phyloP scores from a whole-genome alignment of 2,888 invertebrate genomes.

The Drosophila leonis region DNA sequence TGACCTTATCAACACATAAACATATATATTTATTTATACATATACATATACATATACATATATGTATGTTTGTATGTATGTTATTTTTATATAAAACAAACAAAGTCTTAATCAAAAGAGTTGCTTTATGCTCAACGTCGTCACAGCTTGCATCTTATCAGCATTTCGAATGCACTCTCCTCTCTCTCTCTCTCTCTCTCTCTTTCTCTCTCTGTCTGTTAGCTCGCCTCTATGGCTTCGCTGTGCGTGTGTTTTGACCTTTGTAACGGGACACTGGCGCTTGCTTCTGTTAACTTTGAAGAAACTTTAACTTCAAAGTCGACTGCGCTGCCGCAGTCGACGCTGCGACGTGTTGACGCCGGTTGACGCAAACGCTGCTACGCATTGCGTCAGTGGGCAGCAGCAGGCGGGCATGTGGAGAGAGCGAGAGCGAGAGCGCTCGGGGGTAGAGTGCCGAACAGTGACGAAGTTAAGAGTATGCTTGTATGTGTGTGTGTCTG shows the following conservation, averaged over 20 bases:
- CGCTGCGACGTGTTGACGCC: conserved; percentile 47
- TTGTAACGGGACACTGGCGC: conserved; percentile 21
- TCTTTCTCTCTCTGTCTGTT: neutral
- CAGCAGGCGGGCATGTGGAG: neutral
- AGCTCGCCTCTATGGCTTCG: neutral
- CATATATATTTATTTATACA: neutral
- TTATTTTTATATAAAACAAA: no score
- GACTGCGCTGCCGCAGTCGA: conserved; percentile 8
- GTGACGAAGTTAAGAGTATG: conserved; percentile 15
- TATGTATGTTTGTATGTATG: neutral
- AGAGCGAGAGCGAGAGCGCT: neutral
- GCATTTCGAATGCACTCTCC: conserved; percentile 11
- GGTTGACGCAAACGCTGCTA: conserved; percentile 58
- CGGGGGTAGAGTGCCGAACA: conserved; percentile 3
- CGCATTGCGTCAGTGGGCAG: conserved; percentile 67
- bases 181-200: neutral
- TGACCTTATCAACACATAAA: conserved; percentile 32
- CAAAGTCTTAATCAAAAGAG: conserved; percentile 24
- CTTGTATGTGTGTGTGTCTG: neutral
- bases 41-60: neutral
- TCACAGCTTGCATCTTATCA: conserved; percentile 38
- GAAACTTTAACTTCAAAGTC: conserved; percentile 41
- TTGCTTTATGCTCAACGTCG: conserved; percentile 7
- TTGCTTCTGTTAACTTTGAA: conserved; percentile 32
- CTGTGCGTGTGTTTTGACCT: conserved; percentile 43